Evolutionary conservation across 2,888 invertebrate species (phyloP).

Genomic region (Heteromyza rotundicornis): DNA sequence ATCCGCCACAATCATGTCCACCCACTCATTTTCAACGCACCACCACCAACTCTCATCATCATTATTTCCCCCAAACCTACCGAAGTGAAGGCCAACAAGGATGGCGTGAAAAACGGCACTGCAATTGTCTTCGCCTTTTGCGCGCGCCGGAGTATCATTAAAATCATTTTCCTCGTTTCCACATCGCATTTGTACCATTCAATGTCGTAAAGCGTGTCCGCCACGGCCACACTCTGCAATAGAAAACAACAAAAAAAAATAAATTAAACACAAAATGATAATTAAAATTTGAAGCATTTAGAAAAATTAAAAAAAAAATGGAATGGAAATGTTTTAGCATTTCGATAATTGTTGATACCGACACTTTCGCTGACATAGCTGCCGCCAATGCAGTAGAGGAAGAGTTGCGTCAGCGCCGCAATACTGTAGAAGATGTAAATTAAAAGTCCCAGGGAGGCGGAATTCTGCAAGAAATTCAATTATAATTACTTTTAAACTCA

Average conservation of each 20-base stretch:
- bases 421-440: conserved; percentile 53
- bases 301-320: conserved; percentile 8
- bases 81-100: conserved; percentile 52
- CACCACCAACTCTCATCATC: too few species aligned
- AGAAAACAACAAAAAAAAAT: conserved; percentile 9
- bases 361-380: conserved; percentile 56
- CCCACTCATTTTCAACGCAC: too few species aligned
- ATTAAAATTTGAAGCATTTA: not conserved
- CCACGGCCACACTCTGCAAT: conserved; percentile 51
- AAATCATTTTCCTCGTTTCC: conserved; percentile 55
- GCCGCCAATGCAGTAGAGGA: conserved; percentile 57
- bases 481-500: conserved; percentile 13
- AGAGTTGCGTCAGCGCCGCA: conserved; percentile 55
- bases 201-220: conserved; percentile 51
- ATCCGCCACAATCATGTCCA: conserved; percentile 7
- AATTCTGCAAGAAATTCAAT: conserved; percentile 40
- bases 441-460: conserved; percentile 49
- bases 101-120: conserved; percentile 59
- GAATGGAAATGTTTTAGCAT: not conserved
- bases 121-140: conserved; percentile 51
- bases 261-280: not conserved
- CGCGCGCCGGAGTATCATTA: conserved; percentile 57
- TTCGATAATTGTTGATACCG: too few species aligned
- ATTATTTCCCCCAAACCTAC: conserved; percentile 46
- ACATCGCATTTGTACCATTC: conserved; percentile 60